Conservation (phyloP, 2,888 invertebrate species). For the Stenoptilia bipunctidactyla region DNA sequence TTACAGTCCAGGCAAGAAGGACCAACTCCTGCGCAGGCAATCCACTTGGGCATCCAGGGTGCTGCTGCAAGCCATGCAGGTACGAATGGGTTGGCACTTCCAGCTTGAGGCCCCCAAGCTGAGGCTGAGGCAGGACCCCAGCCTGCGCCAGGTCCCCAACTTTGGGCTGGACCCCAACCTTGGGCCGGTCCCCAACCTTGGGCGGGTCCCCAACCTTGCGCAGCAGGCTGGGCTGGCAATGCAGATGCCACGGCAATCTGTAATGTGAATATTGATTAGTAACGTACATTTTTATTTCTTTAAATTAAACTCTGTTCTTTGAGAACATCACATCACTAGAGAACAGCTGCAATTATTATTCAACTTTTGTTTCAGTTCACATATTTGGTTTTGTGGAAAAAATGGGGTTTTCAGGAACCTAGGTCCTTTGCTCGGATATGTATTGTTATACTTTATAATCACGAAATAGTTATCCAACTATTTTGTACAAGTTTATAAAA, state of each 20-base stretch:
- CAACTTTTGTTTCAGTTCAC: too few relatives aligned
- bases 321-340: too few relatives aligned
- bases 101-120: slow-evolving; percentile 18
- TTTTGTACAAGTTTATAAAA: too few relatives aligned
- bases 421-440: too few relatives aligned
- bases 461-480: too few relatives aligned
- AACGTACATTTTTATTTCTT: too few relatives aligned
- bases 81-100: slow-evolving; percentile 41
- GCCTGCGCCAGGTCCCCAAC: slow-evolving; percentile 15
- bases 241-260: slow-evolving; percentile 40
- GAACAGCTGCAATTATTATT: too few relatives aligned
- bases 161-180: slow-evolving; percentile 7
- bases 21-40: slow-evolving; percentile 41
- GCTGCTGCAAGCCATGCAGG: slow-evolving; percentile 50
- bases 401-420: too few relatives aligned
- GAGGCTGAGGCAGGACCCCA: slow-evolving; percentile 16
- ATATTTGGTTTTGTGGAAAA: not conserved
- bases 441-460: too few relatives aligned
- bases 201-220: too few relatives aligned
- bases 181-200: slow-evolving; percentile 12
- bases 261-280: not conserved
- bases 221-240: slow-evolving; percentile 29
- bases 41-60: slow-evolving; percentile 53
- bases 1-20: slow-evolving; percentile 41
- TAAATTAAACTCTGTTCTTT: too few relatives aligned